Evolutionary conservation across 2,113 vertebrate genomes (phyloP), one percentile per base, ranked within the genome.

Genomic region (Cinclus cinclus): DNA sequence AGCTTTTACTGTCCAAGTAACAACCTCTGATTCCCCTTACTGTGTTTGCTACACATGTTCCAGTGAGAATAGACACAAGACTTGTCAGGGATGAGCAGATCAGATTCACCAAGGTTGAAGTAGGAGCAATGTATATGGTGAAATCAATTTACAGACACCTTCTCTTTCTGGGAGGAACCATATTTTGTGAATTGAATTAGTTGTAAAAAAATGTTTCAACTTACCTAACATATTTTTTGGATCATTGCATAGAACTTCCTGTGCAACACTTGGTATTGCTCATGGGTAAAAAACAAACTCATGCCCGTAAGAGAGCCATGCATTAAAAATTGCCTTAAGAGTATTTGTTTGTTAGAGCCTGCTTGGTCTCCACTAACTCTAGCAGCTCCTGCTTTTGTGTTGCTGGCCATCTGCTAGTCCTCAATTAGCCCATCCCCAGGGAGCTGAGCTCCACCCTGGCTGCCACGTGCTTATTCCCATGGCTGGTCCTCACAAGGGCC

Each of bases 341-440:
- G 33, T 31, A 24, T 39, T 76, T 4, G 2, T 90, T 90, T 85
- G 67, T n/a, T 74, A 35, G 69, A 70, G 58, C 30, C 59, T 69
- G 17, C 39, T 83, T 81, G 64, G 68, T 64, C 68, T 74, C 71
- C 46, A 59, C 80, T 80, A 95, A 44, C 37, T 62, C 21, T 2
- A 49, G 37, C 44, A 81, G 23, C 39, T 92, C 78, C 77, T 70
- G 50, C 55, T 62, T 35, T 42, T 0, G 0, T 60, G 85, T 70
- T 21, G 28, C 60, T 68, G 81, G 69, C 84, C 93, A 92, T 63
- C 93, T 95, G 93, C 79, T 35, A 22, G 64, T 44, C 83, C 80
- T 75, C 92, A 39, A 64, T 96, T 82, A 92, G 41, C 10, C 21
- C 7, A 1, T 87, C 89, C 63, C 59, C 37, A n/a, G 92, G 84